phyloP scores from a whole-genome alignment of 2,797 vertebrate genomes.

The Orestias chungarensis region DNA sequence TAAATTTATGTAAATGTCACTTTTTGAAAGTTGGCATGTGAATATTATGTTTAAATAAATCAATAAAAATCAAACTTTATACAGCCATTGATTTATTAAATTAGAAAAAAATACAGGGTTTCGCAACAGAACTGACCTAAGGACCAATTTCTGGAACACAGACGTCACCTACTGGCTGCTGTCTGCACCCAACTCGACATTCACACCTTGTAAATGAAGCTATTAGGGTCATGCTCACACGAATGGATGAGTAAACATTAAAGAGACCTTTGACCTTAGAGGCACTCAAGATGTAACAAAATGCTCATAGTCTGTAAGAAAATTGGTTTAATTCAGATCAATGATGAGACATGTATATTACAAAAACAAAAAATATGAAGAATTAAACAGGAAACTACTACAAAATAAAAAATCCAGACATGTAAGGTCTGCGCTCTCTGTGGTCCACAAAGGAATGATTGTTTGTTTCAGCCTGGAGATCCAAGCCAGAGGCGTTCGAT shows the following conservation, averaged over 20 bases:
- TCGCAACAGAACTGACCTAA: neutral
- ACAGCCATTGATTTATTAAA: slow-evolving; percentile 69
- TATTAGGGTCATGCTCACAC: neutral
- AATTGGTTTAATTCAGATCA: slow-evolving; percentile 60
- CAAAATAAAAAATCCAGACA: neutral
- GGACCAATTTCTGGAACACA: neutral
- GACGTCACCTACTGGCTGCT: slow-evolving; percentile 3
- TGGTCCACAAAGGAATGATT: slow-evolving; percentile 4
- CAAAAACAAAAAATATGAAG: slow-evolving; percentile 4
- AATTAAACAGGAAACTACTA: neutral
- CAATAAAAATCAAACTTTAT: slow-evolving; percentile 28
- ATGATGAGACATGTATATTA: slow-evolving; percentile 19
- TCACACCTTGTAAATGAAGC: neutral
- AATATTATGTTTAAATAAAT: neutral
- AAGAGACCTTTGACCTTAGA: slow-evolving; percentile 21
- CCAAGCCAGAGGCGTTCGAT: too few relatives aligned
- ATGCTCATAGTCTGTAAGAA: slow-evolving; percentile 40
- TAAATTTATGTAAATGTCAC: too few relatives aligned
- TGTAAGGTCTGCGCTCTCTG: neutral
- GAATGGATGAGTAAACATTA: slow-evolving; percentile 6
- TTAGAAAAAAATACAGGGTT: slow-evolving; percentile 36
- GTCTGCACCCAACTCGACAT: slow-evolving; percentile 2
- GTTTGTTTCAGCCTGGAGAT: slow-evolving; percentile 6
- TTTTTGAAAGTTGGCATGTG: neutral
- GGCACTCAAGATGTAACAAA: slow-evolving; percentile 34